Conservation (phyloP, 2,888 invertebrate genomes). For the Hipparchia semele region DNA sequence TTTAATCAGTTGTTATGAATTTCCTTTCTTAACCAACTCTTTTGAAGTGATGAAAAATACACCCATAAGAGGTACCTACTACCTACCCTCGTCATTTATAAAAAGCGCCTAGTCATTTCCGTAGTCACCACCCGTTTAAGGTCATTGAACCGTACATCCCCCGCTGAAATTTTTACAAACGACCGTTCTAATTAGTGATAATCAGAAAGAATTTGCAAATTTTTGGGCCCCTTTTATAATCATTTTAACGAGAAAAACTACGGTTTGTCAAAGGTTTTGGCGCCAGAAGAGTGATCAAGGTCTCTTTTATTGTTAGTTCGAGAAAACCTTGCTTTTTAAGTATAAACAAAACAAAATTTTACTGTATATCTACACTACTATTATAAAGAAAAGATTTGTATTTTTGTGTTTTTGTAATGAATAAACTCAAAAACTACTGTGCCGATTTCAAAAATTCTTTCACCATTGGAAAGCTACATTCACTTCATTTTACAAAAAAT, state of each 20-base stretch:
- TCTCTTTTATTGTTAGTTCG: constrained; percentile 26
- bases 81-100: constrained; percentile 40
- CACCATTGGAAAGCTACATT: too few relatives aligned
- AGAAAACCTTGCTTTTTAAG: background rate
- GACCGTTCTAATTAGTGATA: constrained; percentile 73
- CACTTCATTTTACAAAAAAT: too few relatives aligned
- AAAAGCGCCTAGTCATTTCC: constrained; percentile 50
- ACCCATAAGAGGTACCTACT: background rate
- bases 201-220: constrained; percentile 60
- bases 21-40: background rate
- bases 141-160: constrained; percentile 66
- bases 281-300: constrained; percentile 36
- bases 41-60: constrained; percentile 25
- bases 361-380: too few relatives aligned
- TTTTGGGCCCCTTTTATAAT: constrained; percentile 48
- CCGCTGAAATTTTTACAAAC: constrained; percentile 60
- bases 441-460: too few relatives aligned
- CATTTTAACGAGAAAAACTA: constrained; percentile 59
- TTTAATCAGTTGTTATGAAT: too few relatives aligned
- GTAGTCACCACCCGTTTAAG: constrained; percentile 58
- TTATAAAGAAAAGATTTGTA: too few relatives aligned
- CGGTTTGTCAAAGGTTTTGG: constrained; percentile 43
- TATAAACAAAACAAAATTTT: too few relatives aligned
- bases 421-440: too few relatives aligned
- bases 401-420: too few relatives aligned